Conservation (phyloP, 2,797 vertebrate genomes). For the Xerus rutilus region DNA sequence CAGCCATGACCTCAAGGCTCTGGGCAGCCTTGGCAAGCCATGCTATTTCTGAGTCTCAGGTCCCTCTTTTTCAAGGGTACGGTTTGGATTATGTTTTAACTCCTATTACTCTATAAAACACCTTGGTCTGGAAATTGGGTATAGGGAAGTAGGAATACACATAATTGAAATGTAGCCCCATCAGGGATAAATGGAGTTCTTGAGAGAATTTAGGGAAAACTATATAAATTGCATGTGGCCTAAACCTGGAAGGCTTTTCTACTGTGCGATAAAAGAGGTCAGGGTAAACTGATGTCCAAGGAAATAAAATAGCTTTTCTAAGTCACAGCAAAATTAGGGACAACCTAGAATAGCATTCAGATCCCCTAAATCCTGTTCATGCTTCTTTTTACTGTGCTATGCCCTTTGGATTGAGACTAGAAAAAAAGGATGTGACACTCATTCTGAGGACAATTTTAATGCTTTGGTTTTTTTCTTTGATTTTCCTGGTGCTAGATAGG, state of each 20-base stretch:
- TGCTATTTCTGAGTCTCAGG: background rate
- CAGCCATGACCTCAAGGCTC: background rate
- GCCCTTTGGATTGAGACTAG: background rate
- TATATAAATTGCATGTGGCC: background rate
- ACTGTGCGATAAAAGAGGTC: fast-evolving
- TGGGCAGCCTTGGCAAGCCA: background rate
- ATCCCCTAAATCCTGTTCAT: background rate
- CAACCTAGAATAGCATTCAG: background rate
- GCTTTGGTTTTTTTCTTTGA: background rate
- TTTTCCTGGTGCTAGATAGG: background rate
- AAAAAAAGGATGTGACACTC: background rate
- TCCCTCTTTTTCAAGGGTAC: background rate
- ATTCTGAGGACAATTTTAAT: background rate
- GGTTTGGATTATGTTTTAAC: background rate
- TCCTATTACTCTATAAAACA: background rate
- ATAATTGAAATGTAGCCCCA: background rate
- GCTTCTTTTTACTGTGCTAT: background rate
- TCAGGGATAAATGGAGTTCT: background rate
- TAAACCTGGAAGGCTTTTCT: background rate
- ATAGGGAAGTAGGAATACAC: background rate
- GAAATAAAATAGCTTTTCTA: slow-evolving; percentile 7
- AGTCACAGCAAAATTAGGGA: background rate
- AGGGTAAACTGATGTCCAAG: background rate
- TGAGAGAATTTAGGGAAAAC: background rate
- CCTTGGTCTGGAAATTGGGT: background rate